Base-by-base conservation (phyloP, 1,140 invertebrate genomes). In the Cyphomyrmex costatus region DNA sequence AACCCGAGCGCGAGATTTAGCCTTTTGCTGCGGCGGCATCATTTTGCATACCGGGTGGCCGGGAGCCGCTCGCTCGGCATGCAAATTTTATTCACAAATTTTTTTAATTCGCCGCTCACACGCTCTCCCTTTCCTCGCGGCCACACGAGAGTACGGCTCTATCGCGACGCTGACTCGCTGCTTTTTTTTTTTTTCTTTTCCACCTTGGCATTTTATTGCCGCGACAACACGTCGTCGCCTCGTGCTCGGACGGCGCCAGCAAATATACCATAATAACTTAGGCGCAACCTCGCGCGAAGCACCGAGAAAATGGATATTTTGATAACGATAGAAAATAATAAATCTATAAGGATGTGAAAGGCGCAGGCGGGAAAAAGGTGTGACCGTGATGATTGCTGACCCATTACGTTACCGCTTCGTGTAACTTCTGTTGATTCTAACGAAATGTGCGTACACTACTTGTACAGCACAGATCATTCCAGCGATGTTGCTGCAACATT, bases 1-100 rank as follows among this genome's bases (percentile, higher is more conserved):
- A 91, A 92, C 87, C 90, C 89, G 88, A n/a, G n/a, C 80, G 73
- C 85, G 68, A 80, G 70, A 76, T 74, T 58, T 78, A 85, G 66
- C 66, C 89, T 80, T 63, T 85, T 51, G n/a, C 19, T n/a, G n/a
- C n/a, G n/a, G n/a, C n/a, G n/a, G n/a, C 42, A 10, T 16, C 30
- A 21, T 21, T 24, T 58, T 24, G 53, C 53, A 21, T 21, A 21
- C 58, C 58, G 58, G 58, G 21, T 36, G 14, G 36, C 24, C 14
- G 42, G 30, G 3, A 24, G 10, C n/a, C 60, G n/a, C n/a, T 76
- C 42, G 7, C 46, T 42, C 77, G 19, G 3, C 36, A 73, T 33
- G 79, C 53, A 83, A 74, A 83, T 73, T 74, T 83, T 30, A 83
- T 83, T 24, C 77, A 36, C n/a, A 36, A 58, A n/a, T n/a, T 71